Conservation (phyloP, 2,888 invertebrate genomes). For the Busseola fusca region DNA sequence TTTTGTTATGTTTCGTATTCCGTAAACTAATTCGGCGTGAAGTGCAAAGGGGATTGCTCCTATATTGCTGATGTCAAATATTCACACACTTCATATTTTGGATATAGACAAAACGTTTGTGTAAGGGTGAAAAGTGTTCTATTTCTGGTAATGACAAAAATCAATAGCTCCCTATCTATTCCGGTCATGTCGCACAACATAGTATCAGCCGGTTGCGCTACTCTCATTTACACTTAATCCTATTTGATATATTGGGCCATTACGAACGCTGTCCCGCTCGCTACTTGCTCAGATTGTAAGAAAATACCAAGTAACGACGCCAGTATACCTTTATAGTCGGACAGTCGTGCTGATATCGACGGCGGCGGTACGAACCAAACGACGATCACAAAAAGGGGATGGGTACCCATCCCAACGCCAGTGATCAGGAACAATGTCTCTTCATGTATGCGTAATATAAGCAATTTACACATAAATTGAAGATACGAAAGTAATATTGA, state of each 20-base stretch:
- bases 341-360: constrained; percentile 63
- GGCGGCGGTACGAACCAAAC: constrained; percentile 40
- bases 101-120: constrained; percentile 15
- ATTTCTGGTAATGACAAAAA: constrained; percentile 65
- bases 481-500: constrained; percentile 76
- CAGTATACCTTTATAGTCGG: constrained; percentile 73
- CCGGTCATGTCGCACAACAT: constrained; percentile 79
- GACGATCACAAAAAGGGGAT: constrained; percentile 55
- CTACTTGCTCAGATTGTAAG: constrained; percentile 81
- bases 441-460: constrained; percentile 65
- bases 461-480: constrained; percentile 71
- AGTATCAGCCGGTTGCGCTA: constrained; percentile 79
- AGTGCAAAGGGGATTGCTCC: constrained; percentile 60
- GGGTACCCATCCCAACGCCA: constrained; percentile 56
- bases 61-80: constrained; percentile 46
- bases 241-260: constrained; percentile 87
- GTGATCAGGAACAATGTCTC: constrained; percentile 63
- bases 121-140: constrained; percentile 14
- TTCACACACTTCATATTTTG: constrained; percentile 24
- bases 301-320: constrained; percentile 71
- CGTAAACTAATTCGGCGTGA: constrained; percentile 65
- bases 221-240: constrained; percentile 87
- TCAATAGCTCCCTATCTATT: constrained; percentile 74
- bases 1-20: constrained; percentile 71
- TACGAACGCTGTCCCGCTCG: constrained; percentile 81